Evolutionary conservation across 1,140 invertebrate genomes (phyloP), one percentile per base, ranked within the genome.

Genomic region (Papilio dardanus): DNA sequence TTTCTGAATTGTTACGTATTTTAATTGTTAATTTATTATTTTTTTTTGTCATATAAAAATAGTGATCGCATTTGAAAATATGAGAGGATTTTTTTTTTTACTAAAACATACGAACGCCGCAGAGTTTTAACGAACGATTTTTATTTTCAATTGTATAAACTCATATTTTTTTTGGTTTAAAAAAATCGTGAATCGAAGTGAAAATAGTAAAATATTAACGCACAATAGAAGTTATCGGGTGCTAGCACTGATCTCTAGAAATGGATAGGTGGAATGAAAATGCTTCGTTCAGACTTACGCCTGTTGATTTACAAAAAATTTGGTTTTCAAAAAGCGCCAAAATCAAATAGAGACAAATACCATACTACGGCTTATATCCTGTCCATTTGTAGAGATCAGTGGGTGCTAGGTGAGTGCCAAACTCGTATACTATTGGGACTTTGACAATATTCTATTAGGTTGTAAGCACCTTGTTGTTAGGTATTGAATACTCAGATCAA

Each of bases 131-230:
- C 71, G 71, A 73, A 58, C 75, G 71, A 74, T 79, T 71, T 76
- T 74, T 69, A 21, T 62, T 12, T 75, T 80, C 76, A 73, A 69
- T 87, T 73, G 71, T 73, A 73, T 54, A 35, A 54, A 54, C n/a
- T 77, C 78, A 77, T 82, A 86, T 86, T 87, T 83, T 81, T 85
- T 86, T 87, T 82, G 46, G 74, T 77, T n/a, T 83, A 83, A 76
- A 83, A 86, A 88, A 86, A 79, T 80, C 65, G 76, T 74, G 75
- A 74, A 68, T 81, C 76, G 83, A 87, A 83, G 81, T 86, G 88
- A 87, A 89, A 89, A 89, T 90, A 90, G 88, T 90, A 90, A 90
- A 90, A 86, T 85, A 83, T 85, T 79, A 80, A 83, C 86, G 86
- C 84, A 90, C 87, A 89, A 88, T 81, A 69, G 31, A 69, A 73